A percentile compares a stretch with the other conserved stretches of the same genome.
These are phyloP conservation scores for Drosophila kohkoa DNA, from an alignment of 1,140 invertebrate genomes.

Conservation along the genomic window DNA sequence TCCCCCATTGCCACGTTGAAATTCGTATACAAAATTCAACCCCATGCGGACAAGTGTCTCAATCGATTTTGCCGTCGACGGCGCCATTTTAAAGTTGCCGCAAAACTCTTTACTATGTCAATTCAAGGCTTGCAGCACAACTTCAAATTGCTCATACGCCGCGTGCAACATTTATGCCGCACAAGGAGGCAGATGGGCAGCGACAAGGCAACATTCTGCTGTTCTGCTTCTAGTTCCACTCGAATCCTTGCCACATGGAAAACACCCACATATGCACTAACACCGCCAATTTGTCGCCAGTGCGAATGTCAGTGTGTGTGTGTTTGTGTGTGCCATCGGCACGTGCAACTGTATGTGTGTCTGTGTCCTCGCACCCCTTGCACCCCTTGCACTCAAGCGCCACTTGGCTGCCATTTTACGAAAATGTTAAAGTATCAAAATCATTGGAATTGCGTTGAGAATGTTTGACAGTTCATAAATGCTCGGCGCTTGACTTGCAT, in stretches of 20 bases:
- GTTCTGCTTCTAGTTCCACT: slow-evolving; percentile 21
- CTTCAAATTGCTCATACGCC: slow-evolving; percentile 69
- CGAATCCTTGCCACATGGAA: slow-evolving; percentile 50
- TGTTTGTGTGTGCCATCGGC: slow-evolving; percentile 25
- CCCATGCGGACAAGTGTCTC: slow-evolving; percentile 11
- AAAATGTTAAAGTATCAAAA: slow-evolving; percentile 85
- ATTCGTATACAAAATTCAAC: neutral
- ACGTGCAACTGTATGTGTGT: slow-evolving; percentile 31
- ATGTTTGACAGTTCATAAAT: slow-evolving; percentile 84
- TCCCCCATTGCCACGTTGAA: neutral
- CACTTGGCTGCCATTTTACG: slow-evolving; percentile 76
- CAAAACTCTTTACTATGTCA: slow-evolving; percentile 68
- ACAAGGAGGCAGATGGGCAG: slow-evolving; percentile 21
- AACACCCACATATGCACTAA: slow-evolving; percentile 80
- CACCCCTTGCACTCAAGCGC: slow-evolving; percentile 11
- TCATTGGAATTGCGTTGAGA: slow-evolving; percentile 84
- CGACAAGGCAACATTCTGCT: neutral
- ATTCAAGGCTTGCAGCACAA: slow-evolving; percentile 62
- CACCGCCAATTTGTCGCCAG: slow-evolving; percentile 80
- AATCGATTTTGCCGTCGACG: slow-evolving; percentile 16
- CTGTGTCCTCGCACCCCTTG: slow-evolving; percentile 15
- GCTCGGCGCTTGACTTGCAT: slow-evolving; percentile 83
- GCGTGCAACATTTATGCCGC: slow-evolving; percentile 46
- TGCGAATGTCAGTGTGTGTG: slow-evolving; percentile 22
- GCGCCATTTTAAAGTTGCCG: slow-evolving; percentile 59